Percentiles rank a stretch among this genome's conserved stretches.
Conservation (phyloP, 2,888 invertebrate genomes). For the Diplazon laetatorius region DNA sequence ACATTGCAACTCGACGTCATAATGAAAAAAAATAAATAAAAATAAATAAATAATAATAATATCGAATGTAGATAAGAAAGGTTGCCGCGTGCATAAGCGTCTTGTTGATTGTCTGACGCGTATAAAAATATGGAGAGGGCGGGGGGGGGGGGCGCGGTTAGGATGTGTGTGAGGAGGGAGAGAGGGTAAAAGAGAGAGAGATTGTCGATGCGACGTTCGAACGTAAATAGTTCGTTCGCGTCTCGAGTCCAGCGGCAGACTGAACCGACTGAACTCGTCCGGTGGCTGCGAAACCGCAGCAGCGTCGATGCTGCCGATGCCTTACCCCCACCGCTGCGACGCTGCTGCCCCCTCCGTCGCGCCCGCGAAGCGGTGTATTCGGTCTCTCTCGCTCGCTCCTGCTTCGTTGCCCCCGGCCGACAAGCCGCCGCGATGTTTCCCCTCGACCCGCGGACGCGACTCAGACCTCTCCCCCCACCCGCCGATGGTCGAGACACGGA, state of each 20-base stretch:
- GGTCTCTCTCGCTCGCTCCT: conserved; percentile 11
- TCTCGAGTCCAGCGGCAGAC: conserved; percentile 78
- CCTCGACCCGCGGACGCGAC: conserved; percentile 22
- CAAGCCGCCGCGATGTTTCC: conserved; percentile 34
- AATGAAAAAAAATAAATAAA: not conserved
- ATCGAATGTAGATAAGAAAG: conserved; percentile 4
- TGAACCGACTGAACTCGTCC: conserved; percentile 80
- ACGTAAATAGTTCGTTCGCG: conserved; percentile 60
- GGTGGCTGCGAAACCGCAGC: conserved; percentile 79
- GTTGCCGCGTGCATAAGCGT: conserved; percentile 13
- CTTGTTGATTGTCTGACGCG: conserved; percentile 9
- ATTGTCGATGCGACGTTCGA: conserved; percentile 14
- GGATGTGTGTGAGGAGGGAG: conserved; percentile 8
- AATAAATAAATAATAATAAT: not conserved
- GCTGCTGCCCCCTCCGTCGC: conserved; percentile 26
- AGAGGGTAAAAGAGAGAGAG: not conserved
- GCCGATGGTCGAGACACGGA: conserved; percentile 67
- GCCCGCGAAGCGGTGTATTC: conserved; percentile 38
- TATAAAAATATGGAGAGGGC: conserved; percentile 12
- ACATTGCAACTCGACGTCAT: not conserved
- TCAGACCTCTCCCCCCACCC: conserved; percentile 56
- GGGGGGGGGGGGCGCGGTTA: no score
- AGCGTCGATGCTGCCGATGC: conserved; percentile 67
- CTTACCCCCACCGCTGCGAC: conserved; percentile 39
- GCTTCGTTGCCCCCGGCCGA: conserved; percentile 39